phyloP scores from a whole-genome alignment of 2,797 vertebrate genomes.

The Anguilla megastoma region DNA sequence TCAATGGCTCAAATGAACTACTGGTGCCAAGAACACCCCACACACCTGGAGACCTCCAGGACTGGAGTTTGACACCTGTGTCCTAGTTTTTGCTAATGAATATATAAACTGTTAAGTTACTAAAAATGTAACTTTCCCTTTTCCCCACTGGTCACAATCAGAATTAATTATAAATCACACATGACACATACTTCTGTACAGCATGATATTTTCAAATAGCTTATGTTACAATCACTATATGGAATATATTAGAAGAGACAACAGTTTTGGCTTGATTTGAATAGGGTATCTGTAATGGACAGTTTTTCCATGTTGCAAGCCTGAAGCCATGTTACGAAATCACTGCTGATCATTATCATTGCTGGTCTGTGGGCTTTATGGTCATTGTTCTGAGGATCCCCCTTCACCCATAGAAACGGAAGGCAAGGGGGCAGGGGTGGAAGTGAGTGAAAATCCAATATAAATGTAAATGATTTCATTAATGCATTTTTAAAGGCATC shows the following conservation, averaged over 20 bases:
- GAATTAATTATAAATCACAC: neutral
- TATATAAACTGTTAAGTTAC: neutral
- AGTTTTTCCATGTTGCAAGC: neutral
- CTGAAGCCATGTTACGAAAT: conserved; percentile 18
- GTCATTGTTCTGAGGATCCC: conserved; percentile 65
- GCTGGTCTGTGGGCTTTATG: conserved; percentile 62
- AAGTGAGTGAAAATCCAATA: conserved; percentile 72
- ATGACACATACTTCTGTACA: neutral
- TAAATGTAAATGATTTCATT: conserved; percentile 80
- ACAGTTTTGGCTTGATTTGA: neutral
- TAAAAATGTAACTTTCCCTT: neutral
- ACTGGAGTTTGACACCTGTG: too few relatives aligned
- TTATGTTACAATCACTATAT: neutral
- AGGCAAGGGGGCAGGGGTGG: conserved; percentile 33
- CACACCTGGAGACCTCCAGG: too few relatives aligned
- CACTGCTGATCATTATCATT: conserved; percentile 41
- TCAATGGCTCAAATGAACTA: too few relatives aligned
- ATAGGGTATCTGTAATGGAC: neutral
- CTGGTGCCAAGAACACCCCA: too few relatives aligned
- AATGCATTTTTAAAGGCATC: conserved; percentile 75
- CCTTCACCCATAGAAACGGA: conserved; percentile 58
- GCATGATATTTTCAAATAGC: neutral
- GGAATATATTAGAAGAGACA: neutral
- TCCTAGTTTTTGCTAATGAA: too few relatives aligned
- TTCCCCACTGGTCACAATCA: neutral